Evolutionary conservation across 2,797 vertebrate genomes (phyloP).

Genomic region (Lepus oiostolus): DNA sequence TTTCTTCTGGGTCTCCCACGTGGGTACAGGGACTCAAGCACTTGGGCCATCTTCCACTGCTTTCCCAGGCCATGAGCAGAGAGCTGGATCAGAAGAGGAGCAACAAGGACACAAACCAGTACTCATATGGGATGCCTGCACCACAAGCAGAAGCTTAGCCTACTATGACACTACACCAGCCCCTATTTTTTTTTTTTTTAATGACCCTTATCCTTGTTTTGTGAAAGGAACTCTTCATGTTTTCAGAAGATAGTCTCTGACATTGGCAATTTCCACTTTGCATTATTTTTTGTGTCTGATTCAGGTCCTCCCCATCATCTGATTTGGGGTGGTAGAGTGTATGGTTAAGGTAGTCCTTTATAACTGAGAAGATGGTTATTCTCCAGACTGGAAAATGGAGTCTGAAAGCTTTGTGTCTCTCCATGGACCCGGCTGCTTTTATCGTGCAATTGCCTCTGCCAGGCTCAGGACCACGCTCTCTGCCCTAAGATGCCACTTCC

Average conservation of each 20-base stretch:
- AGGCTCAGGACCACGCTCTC: neutral
- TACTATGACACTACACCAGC: too few relatives aligned
- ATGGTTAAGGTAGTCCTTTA: neutral
- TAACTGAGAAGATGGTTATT: conserved; percentile 27
- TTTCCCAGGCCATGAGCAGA: too few relatives aligned
- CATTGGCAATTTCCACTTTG: neutral
- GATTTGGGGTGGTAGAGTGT: neutral
- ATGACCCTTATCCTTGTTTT: neutral
- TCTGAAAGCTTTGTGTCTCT: neutral
- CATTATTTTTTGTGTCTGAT: neutral
- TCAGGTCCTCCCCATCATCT: conserved; percentile 11
- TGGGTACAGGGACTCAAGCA: too few relatives aligned
- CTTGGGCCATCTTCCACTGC: too few relatives aligned
- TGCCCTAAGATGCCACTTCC: neutral
- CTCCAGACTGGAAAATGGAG: neutral
- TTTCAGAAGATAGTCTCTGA: conserved; percentile 13
- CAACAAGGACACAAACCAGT: too few relatives aligned
- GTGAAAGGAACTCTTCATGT: neutral
- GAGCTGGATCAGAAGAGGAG: too few relatives aligned
- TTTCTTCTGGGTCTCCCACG: too few relatives aligned
- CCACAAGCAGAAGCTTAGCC: too few relatives aligned
- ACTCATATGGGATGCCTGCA: too few relatives aligned
- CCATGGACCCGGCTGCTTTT: neutral
- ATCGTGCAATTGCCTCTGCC: neutral
- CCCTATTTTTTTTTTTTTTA: neutral